Base-by-base conservation (phyloP, 2,113 vertebrate species). In the Phodopus roborovskii region DNA sequence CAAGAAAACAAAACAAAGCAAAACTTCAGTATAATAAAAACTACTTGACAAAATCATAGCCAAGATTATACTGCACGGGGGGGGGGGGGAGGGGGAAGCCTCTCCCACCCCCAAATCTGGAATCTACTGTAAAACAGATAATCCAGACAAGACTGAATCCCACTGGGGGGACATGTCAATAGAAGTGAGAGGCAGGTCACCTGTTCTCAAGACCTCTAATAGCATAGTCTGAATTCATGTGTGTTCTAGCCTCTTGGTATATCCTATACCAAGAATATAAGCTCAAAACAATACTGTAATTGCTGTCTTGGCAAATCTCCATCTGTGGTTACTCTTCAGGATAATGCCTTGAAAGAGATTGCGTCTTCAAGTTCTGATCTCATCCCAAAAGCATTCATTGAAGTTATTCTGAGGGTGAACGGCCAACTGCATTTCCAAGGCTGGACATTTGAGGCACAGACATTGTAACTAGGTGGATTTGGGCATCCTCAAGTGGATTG, bases 251-350 rank as follows among this genome's bases (percentile, higher is more conserved):
- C 78, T 96, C n/a, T 88, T 82, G 36, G 53, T 6, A 50, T 45
- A 75, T 71, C 81, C 24, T 64, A 88, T 3, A 48, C 33, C 66
- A 96, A 92, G 81, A 90, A 95, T 94, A 90, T 36, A 94, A 96
- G 64, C 58, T 71, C 75, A 88, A 89, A 97, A 81, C 74, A 96
- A 62, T 22, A 91, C 73, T 48, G n/a, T 86, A 74, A 94, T 20
- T 68, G 26, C 94, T 77, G 64, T 78, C 77, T 90, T 73, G 93
- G 77, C 73, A 86, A 62, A 88, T 86, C 88, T 84, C 71, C 42
- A 82, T 73, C 48, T 88, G 64, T 28, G 24, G 85, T 88, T 53
- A 64, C 11, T 64, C 62, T 58, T 89, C 39, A 66, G 70, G 64
- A 82, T 45, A 91, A 92, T 45, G 70, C 91, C 22, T 82, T 91